A percentile compares a stretch with the other conserved stretches of the same genome.
phyloP scores from a whole-genome alignment of 2,113 vertebrate genomes.

The Gobiocypris rarus region DNA sequence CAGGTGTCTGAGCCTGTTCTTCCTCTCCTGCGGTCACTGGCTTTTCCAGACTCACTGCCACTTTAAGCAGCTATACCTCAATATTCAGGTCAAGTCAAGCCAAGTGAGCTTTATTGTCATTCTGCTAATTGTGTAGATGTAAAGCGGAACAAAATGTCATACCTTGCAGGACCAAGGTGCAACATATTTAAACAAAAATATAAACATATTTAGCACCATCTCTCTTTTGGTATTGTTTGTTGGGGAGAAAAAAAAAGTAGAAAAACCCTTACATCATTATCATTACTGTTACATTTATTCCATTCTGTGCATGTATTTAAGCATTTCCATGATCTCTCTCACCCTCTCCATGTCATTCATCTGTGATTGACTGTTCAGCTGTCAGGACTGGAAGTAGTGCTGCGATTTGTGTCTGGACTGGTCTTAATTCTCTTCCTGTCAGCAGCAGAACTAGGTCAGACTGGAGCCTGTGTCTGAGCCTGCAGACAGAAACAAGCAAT shows the following conservation, averaged over 20 bases:
- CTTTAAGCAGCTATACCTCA: conserved; percentile 12
- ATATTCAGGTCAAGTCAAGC: neutral
- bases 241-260: no score
- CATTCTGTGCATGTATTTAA: neutral
- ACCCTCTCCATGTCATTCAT: conserved; percentile 11
- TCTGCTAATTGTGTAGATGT: no score
- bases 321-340: neutral
- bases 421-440: conserved; percentile 40
- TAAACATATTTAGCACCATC: no score
- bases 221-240: no score
- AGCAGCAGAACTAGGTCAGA: conserved; percentile 54
- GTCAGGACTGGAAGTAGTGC: conserved; percentile 16
- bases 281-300: neutral
- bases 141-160: no score
- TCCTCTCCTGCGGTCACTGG: conserved; percentile 38
- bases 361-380: conserved; percentile 19
- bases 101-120: no score
- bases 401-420: conserved; percentile 9
- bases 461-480: conserved; percentile 38
- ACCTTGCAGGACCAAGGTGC: no score
- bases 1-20: conserved; percentile 31
- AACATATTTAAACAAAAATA: no score
- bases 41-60: conserved; percentile 37
- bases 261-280: neutral
- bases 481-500: conserved; percentile 40